Conservation (phyloP, 2,888 invertebrate species). For the Gibbula magus region DNA sequence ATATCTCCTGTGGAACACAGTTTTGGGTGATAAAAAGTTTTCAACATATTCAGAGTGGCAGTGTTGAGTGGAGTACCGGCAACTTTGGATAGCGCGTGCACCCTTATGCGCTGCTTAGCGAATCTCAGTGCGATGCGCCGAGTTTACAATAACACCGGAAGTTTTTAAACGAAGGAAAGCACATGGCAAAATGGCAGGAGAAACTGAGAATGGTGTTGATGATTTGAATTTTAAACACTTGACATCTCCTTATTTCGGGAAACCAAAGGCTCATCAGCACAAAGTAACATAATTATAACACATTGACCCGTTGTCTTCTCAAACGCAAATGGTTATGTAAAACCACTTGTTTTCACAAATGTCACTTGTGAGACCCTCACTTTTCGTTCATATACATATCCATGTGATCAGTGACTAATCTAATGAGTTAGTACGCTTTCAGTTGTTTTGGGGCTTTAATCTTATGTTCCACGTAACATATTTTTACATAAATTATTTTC, state of each 20-base stretch:
- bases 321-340: not conserved
- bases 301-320: too few relatives aligned
- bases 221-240: not conserved
- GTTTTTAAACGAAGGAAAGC: not conserved
- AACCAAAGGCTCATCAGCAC: not conserved
- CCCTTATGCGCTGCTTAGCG: too few relatives aligned
- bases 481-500: too few relatives aligned
- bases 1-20: too few relatives aligned
- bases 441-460: too few relatives aligned
- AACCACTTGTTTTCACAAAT: not conserved
- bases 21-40: too few relatives aligned
- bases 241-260: not conserved
- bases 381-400: not conserved
- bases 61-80: too few relatives aligned
- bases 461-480: too few relatives aligned
- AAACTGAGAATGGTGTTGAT: not conserved
- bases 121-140: too few relatives aligned
- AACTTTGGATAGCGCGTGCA: too few relatives aligned
- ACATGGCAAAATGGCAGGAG: constrained; percentile 2
- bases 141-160: not conserved
- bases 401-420: not conserved
- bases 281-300: not conserved
- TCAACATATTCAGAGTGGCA: too few relatives aligned
- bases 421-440: not conserved
- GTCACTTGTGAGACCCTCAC: not conserved